phyloP scores from a whole-genome alignment of 2,888 invertebrate genomes.

The Drosophila putrida region DNA sequence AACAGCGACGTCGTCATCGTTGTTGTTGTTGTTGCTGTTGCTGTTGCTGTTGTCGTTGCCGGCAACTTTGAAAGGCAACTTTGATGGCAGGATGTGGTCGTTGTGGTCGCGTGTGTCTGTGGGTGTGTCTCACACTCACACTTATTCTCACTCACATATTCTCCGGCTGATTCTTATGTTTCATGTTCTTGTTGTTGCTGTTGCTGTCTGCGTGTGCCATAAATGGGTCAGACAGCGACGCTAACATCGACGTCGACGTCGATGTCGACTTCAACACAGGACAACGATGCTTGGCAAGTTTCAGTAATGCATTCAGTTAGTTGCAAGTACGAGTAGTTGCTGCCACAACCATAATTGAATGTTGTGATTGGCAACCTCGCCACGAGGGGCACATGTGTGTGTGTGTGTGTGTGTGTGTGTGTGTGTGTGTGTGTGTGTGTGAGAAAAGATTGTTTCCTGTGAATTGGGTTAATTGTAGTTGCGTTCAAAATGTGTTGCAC shows the following conservation, averaged over 20 bases:
- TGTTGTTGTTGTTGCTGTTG: slow-evolving; percentile 3
- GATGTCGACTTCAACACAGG: slow-evolving; percentile 4
- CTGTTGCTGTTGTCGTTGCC: slow-evolving; percentile 30
- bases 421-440: neutral
- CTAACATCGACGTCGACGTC: slow-evolving; percentile 5
- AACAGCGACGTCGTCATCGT: neutral
- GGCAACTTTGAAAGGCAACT: slow-evolving; percentile 39
- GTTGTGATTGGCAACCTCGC: slow-evolving; percentile 58
- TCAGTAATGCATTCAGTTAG: slow-evolving; percentile 46
- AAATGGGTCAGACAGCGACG: slow-evolving; percentile 64
- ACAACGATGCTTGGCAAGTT: slow-evolving; percentile 21
- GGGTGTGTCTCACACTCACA: slow-evolving; percentile 20
- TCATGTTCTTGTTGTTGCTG: neutral
- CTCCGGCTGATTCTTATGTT: neutral
- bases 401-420: neutral
- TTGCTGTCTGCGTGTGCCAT: slow-evolving; percentile 39
- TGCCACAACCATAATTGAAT: slow-evolving; percentile 64
- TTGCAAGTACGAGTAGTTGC: slow-evolving; percentile 23
- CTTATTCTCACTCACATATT: neutral
- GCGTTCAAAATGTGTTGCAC: slow-evolving; percentile 20
- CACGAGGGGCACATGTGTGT: neutral
- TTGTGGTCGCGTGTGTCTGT: slow-evolving; percentile 38
- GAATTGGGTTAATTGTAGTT: slow-evolving; percentile 71
- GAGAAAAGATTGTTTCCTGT: slow-evolving; percentile 18
- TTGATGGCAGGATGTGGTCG: slow-evolving; percentile 70